Percentiles rank a stretch among this genome's conserved stretches.
phyloP scores from a whole-genome alignment of 2,888 invertebrate species.

The Branchellion lobata region DNA sequence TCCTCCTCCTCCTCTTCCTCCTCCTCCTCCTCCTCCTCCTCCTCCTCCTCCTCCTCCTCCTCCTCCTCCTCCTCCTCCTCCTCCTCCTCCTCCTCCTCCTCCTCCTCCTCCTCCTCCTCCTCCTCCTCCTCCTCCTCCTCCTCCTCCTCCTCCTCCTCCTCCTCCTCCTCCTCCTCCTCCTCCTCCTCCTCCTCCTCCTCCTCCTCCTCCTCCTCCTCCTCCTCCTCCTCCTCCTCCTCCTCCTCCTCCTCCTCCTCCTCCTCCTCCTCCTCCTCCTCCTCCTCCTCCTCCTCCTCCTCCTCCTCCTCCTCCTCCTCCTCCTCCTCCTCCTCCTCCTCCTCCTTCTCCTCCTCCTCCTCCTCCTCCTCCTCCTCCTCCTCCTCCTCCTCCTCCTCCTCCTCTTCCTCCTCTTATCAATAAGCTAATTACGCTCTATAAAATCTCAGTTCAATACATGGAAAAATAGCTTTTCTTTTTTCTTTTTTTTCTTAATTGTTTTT shows the following conservation, averaged over 20 bases:
- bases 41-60: neutral
- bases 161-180: constrained; percentile 14
- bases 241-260: no score
- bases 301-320: neutral
- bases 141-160: neutral
- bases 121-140: neutral
- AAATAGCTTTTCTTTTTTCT: no score
- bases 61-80: neutral
- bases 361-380: no score
- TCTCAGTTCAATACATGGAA: no score
- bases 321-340: neutral
- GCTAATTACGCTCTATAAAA: no score
- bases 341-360: no score
- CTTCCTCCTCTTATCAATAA: neutral
- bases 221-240: neutral
- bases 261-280: neutral
- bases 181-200: constrained; percentile 14
- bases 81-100: neutral
- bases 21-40: neutral
- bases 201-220: constrained; percentile 7
- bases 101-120: neutral
- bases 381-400: no score
- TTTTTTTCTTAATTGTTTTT: no score
- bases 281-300: neutral
- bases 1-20: neutral